Evolutionary conservation across 2,113 vertebrate genomes (phyloP), one percentile per base, ranked within the genome.

Genomic region (Ciconia boyciana): DNA sequence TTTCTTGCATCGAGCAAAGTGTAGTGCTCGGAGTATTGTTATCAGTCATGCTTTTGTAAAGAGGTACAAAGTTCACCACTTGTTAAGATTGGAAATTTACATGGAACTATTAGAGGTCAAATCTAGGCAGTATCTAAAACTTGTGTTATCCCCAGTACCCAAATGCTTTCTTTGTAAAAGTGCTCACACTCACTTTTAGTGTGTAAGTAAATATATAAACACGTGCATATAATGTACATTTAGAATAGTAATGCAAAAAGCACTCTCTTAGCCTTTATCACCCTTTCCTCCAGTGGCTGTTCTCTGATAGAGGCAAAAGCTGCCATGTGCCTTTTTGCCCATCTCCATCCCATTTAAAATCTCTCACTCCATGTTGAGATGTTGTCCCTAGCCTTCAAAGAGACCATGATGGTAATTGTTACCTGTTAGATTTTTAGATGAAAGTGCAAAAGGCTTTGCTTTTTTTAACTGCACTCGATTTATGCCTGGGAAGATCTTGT

Each of bases 11-110:
- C 13, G 41, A n/a, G 19, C 2, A 3, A 36, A 16, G 13, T 31
- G 2, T n/a, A 4, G 7, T 19, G 16, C 28, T 77, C 0, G 0
- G 46, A 29, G 4, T 76, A 25, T 44, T 3, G 0, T 58, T 84
- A 14, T 39, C 31, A 41, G 13, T 41, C 21, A 13, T 36, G 11
- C 6, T 69, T 94, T 66, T 94, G 36, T 77, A 44, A 92, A 85
- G 8, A n/a, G 21, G 17, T 32, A 74, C 0, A n/a, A 75, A 85
- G 41, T 55, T 68, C 20, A 32, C 12, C 21, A 9, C 22, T 70
- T 52, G 4, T 7, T 60, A 57, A 41, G 66, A 39, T 0, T 34
- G 25, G 15, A 62, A 89, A n/a, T 16, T n/a, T 77, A 22, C 0
- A 3, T 16, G 41, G 9, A 83, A 16, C n/a, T 57, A 5, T 36